Evolutionary conservation across 2,797 vertebrate genomes (phyloP).

Genomic region (Sphenodon punctatus): DNA sequence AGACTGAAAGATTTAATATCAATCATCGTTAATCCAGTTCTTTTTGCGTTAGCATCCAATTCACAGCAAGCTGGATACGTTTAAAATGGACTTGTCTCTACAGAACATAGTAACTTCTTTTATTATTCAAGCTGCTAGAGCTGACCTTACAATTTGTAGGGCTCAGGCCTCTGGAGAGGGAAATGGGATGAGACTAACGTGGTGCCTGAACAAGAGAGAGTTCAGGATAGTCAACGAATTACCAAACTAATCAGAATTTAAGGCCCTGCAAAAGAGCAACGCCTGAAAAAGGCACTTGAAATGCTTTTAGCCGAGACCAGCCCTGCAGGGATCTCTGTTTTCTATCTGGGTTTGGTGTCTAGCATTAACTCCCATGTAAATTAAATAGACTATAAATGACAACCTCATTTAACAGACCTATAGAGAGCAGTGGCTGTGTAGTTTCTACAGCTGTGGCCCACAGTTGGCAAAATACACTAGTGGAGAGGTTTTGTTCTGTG

Average conservation of each 20-base stretch:
- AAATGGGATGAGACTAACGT: background rate
- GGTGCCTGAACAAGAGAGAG: background rate
- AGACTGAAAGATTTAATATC: conserved; percentile 10
- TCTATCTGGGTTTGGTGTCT: background rate
- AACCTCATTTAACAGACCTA: background rate
- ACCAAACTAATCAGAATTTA: background rate
- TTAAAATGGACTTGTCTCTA: conserved; percentile 5
- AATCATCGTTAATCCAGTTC: background rate
- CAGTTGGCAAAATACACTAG: conserved; percentile 24
- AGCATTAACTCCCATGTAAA: background rate
- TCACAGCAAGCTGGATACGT: background rate
- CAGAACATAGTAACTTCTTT: background rate
- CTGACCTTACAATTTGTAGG: background rate
- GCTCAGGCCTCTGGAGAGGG: background rate
- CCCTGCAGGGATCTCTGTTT: background rate
- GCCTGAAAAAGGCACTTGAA: fast-evolving
- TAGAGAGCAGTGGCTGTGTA: background rate
- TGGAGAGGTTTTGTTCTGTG: conserved; percentile 26
- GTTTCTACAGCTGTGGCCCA: background rate
- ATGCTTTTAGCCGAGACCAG: background rate
- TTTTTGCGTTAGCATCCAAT: background rate
- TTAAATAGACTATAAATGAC: conserved; percentile 4
- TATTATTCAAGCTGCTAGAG: background rate
- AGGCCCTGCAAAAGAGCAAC: background rate
- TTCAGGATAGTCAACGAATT: fast-evolving